Conservation (phyloP, 2,888 invertebrate genomes). For the Leucoma salicis region DNA sequence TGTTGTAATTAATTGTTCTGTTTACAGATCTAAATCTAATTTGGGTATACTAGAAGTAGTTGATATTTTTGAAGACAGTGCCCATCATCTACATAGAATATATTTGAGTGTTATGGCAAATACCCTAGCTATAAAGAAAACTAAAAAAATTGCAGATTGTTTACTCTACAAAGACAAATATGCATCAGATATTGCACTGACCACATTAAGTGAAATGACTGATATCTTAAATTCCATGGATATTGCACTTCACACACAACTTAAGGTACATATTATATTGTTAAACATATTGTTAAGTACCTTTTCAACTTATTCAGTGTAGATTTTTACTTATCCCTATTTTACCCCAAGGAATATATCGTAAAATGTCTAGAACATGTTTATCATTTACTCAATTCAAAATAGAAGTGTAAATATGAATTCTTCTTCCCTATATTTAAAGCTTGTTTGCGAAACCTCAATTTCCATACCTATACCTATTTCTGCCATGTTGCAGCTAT, state of each 20-base stretch:
- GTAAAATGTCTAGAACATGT: too few species aligned
- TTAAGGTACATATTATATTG: constrained; percentile 69
- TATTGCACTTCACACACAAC: constrained; percentile 55
- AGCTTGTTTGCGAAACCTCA: too few species aligned
- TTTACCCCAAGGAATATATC: too few species aligned
- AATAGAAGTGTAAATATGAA: too few species aligned
- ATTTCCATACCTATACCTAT: too few species aligned
- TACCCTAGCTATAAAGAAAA: constrained; percentile 60
- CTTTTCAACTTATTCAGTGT: too few species aligned
- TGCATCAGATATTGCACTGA: constrained; percentile 65
- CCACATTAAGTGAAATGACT: constrained; percentile 61
- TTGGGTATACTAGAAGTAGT: constrained; percentile 58
- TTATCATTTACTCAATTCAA: too few species aligned
- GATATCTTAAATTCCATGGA: constrained; percentile 69
- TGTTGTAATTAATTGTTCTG: background rate
- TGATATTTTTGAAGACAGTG: constrained; percentile 64
- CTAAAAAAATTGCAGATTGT: constrained; percentile 56
- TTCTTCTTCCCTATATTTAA: too few species aligned
- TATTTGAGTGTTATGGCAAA: constrained; percentile 67
- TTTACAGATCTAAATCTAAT: constrained; percentile 33
- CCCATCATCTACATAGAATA: constrained; percentile 67
- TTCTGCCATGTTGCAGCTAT: too few species aligned
- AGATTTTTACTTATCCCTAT: too few species aligned
- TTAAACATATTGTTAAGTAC: too few species aligned
- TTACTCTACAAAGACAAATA: constrained; percentile 65